Evolutionary conservation across 2,113 vertebrate species (phyloP), one percentile per base, ranked within the genome.

Genomic region (Hyperopisus bebe): DNA sequence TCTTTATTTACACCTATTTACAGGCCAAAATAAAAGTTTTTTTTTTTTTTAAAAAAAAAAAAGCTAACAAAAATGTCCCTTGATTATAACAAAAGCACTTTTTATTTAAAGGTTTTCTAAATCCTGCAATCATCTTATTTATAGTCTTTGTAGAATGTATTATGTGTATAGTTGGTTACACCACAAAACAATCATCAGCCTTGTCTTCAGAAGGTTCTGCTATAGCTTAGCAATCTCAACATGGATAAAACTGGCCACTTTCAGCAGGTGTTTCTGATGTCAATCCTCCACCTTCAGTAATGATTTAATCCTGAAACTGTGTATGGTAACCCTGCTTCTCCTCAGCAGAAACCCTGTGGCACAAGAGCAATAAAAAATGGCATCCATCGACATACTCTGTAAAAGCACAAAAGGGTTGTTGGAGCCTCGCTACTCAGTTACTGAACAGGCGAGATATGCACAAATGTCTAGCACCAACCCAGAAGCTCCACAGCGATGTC

Each of bases 51-150:
- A 0, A 17, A 27, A 47, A 27, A 15, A 31, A 7, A 51, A 51
- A 87, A 53, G n/a, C 50, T 87, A 31, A 87, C 27, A 87, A 87
- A 24, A 87, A 85, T 51, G 48, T 87, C 39, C 46, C 15, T 87
- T 42, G 27, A 53, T 53, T 87, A 53, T 53, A 87, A 39, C 19
- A 50, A 87, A 87, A 87, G 86, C 48, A 31, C 86, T 87, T 53
- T 84, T 85, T 48, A 85, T 47, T 85, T 47, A 44, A 27, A 48
- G 44, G 5, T 39, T 80, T 77, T 80, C 19, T n/a, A 11, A 50
- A 50, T 48, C 83, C 47, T 86, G n/a, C 44, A 42, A 31, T 70
- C 17, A 15, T 42, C 35, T 27, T n/a, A 66, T 17, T 39, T 82
- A 77, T 3, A 83, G 7, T 83, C 42, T 27, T 86, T 86, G 83